phyloP scores from a whole-genome alignment of 2,888 invertebrate species.

The Chloroclysta siterata region DNA sequence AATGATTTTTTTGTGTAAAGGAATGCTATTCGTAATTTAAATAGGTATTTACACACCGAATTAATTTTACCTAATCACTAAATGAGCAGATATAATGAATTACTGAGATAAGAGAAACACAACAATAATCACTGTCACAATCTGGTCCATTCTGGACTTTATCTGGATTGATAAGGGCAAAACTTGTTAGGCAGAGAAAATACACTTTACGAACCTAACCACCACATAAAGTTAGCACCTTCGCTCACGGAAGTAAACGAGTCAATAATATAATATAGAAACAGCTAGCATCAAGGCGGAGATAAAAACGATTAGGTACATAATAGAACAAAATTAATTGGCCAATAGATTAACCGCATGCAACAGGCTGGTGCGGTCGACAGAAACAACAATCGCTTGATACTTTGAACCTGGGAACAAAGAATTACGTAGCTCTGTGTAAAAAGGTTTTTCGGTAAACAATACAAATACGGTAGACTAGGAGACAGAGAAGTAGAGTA shows the following conservation, averaged over 20 bases:
- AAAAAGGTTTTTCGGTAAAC: constrained; percentile 6
- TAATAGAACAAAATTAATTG: constrained; percentile 28
- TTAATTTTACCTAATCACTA: neutral
- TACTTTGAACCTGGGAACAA: constrained; percentile 19
- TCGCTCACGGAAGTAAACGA: constrained; percentile 5
- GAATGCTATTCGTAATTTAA: too few relatives aligned
- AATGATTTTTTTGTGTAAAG: neutral
- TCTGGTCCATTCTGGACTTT: neutral
- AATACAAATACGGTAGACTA: neutral
- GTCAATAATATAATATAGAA: constrained; percentile 1
- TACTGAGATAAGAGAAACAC: neutral
- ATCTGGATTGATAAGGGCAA: neutral
- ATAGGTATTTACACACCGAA: neutral
- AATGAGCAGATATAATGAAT: neutral
- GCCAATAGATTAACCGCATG: constrained; percentile 32
- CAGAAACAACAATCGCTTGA: constrained; percentile 19
- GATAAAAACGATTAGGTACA: constrained; percentile 17
- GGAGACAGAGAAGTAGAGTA: too few relatives aligned
- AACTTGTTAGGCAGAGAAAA: neutral
- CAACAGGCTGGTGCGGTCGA: constrained; percentile 11
- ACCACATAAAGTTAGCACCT: neutral
- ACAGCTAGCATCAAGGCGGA: constrained; percentile 16
- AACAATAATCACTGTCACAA: neutral
- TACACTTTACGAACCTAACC: neutral
- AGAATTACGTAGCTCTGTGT: constrained; percentile 5